These are phyloP conservation scores for Cladorhizidae sp. DNA, from an alignment of 37 sponge, comb jelly and placozoan species.

Conservation along the genomic window DNA sequence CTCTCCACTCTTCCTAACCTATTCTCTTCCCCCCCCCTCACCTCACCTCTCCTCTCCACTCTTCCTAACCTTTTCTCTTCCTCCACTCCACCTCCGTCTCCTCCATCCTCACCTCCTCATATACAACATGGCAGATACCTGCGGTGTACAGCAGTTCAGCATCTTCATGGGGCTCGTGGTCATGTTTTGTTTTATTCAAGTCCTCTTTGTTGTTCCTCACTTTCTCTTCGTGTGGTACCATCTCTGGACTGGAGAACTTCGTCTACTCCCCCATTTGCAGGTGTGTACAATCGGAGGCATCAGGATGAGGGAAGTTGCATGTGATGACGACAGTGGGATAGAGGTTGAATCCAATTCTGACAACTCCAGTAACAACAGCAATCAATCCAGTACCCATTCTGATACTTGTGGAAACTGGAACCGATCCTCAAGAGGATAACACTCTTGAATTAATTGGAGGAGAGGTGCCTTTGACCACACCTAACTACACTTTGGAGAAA, in stretches of 20 bases:
- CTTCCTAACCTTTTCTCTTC: background rate
- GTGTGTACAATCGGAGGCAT: background rate
- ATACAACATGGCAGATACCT: conserved; percentile 58
- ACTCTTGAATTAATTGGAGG: background rate
- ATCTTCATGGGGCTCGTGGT: conserved; percentile 82
- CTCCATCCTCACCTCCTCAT: too few relatives aligned
- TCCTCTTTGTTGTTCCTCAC: conserved; percentile 46
- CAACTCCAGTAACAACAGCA: background rate
- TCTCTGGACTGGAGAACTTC: conserved; percentile 16
- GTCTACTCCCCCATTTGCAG: background rate
- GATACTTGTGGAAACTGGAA: background rate
- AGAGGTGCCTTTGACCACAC: too few relatives aligned
- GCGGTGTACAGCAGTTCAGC: conserved; percentile 79
- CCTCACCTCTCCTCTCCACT: background rate
- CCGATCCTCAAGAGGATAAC: background rate
- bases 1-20: too few relatives aligned
- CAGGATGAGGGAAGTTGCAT: conserved; percentile 33
- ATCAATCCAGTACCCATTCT: conserved; percentile 5
- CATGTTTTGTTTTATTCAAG: conserved; percentile 63
- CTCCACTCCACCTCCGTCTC: background rate
- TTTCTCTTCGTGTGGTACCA: conserved; percentile 59
- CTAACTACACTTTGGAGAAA: background rate
- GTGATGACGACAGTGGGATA: conserved; percentile 45
- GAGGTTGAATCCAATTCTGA: conserved; percentile 26
- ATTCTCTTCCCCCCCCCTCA: background rate